Evolutionary conservation across 2,113 vertebrate species (phyloP), one percentile per base, ranked within the genome.

Genomic region (Chelonoidis abingdonii): DNA sequence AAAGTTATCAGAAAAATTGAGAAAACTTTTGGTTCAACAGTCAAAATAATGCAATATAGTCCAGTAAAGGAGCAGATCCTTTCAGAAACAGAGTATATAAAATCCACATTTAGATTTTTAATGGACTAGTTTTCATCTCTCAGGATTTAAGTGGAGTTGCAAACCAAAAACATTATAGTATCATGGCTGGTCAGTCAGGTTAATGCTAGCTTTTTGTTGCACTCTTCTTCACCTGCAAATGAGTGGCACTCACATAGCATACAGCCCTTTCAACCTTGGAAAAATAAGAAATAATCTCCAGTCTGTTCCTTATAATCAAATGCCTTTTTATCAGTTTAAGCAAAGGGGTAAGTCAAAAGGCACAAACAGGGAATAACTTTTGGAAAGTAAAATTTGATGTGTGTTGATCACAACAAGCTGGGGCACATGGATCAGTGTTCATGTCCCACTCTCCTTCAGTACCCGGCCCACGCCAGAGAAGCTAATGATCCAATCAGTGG

Each of bases 151-250:
- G 81, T 93, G 92, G 85, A 11, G 5, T 38, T 44, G 11, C 49
- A 80, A 3, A 10, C 6, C 56, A 10, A 81, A 84, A 25, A 79
- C 3, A 80, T 92, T 47, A 19, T 21, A 84, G 65, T 5, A 65
- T 59, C 4, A 5, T 52, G 3, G n/a, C 57, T 14, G 10, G 78
- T 84, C 87, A 50, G 19, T 16, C 4, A 87, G 50, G n/a, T 2
- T 59, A 19, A 50, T 90, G 31, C 47, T 59, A 27, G 2, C 10
- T 86, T 81, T 89, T 14, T 84, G 4, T 10, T 59, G 2, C 31
- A 29, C 9, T 84, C 25, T 79, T 27, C 52, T 93, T 82, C 95
- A 81, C 72, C 78, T 88, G 81, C 22, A 54, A 88, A 80, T 82
- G 38, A 94, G 56, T 86, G n/a, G 82, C 24, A 89, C 5, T 2